Base-by-base conservation (phyloP, 2,797 vertebrate genomes). In the Antrozous pallidus region DNA sequence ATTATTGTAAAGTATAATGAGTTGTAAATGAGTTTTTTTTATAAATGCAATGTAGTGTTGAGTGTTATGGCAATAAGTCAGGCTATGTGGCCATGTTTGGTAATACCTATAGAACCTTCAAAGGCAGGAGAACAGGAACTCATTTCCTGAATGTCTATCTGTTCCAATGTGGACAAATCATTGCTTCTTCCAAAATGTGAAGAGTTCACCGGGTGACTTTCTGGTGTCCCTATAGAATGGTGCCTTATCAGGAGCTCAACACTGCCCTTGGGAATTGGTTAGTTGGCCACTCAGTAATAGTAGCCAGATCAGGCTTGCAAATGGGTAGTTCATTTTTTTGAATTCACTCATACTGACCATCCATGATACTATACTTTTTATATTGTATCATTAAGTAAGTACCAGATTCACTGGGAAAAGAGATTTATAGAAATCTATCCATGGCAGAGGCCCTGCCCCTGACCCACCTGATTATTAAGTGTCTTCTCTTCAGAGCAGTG, bases 1-100 rank as follows among this genome's bases (percentile, higher is more conserved):
- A 45, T 40, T 58, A 17, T 67, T 88, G n/a, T n/a, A n/a, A n/a
- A n/a, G n/a, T n/a, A n/a, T n/a, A n/a, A n/a, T n/a, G n/a, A n/a
- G n/a, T n/a, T n/a, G n/a, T n/a, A 91, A 93, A 90, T 49, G 7
- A 86, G 6, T 47, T 90, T 80, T 80, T 40, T 26, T 94, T 10
- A 22, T 82, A 33, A 88, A 88, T 63, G 20, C 54, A 78, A 47
- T 65, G 26, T 28, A 75, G 3, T 18, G 1, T 36, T 71, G n/a
- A 16, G 51, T 24, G 9, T 58, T 67, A 45, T 14, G 28, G n/a
- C n/a, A 85, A 38, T 79, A 38, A 54, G 6, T 5, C 8, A 78
- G 67, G 83, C 17, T 77, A 5, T 84, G 65, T n/a, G 16, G 22
- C 22, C 47, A 80, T 20, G 61, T 20, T 28, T 65, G 31, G 26